Base-by-base conservation (phyloP, 2,797 vertebrate species). In the Typhlichthys subterraneus region DNA sequence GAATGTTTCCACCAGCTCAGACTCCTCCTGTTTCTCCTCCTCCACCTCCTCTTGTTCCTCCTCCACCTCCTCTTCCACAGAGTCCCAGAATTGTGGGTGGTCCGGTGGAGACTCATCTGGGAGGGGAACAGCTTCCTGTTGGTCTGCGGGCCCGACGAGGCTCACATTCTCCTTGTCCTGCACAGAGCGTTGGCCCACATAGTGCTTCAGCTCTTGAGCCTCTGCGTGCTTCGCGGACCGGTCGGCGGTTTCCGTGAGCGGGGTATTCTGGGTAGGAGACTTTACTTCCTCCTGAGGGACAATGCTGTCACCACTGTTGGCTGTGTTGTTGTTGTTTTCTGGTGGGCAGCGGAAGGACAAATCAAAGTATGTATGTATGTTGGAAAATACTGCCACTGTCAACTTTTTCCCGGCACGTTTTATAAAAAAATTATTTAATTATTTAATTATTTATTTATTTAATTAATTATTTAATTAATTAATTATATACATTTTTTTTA, bases 1-100 rank as follows among this genome's bases (percentile, higher is more conserved):
- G 92, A 99, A 99, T n/a, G 97, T 99, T 29, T 95, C 94, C 85
- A 94, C 84, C 53, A 85, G 84, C 67, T 90, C 88, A 29, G 67
- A 77, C 29, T 70, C 74, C 54, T 77, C 73, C 60, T 23, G 23
- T 3, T 47, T 50, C 19, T 31, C 23, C 23, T 86, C 83, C 67
- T 90, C 87, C 33, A 67, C 79, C 23, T 23, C 23, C 23, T 29
- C 23, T 29, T 29, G 23, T 29, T 29, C 23, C 23, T 29, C 23
- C 23, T 29, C 23, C 23, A 29, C 23, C 69, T 88, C 85, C 55
- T 87, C 82, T 65, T 83, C 81, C 0, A 51, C 0, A 47, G 73
- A 59, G 52, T 79, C 82, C 70, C 61, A 61, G 62, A 72, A 72
- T 2, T 55, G 63, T 12, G 68, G 59, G 0, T 14, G 70, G 29